Percentiles rank a stretch among this genome's conserved stretches.
These are phyloP conservation scores for Morpho helenor DNA, from an alignment of 2,888 invertebrate genomes.

Conservation along the genomic window DNA sequence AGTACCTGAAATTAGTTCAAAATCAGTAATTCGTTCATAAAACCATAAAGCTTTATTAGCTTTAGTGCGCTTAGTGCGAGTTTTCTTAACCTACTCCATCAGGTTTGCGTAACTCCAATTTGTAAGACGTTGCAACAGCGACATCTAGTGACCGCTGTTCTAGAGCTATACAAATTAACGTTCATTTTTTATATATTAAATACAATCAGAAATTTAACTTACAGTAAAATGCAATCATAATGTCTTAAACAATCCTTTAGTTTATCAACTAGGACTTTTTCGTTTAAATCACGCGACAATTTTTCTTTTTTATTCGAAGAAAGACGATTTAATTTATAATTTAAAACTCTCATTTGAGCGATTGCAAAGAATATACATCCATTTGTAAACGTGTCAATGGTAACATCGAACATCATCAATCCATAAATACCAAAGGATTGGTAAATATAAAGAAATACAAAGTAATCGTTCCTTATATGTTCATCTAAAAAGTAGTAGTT, in stretches of 20 bases:
- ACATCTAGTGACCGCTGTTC: too few relatives aligned
- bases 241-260: conserved; percentile 13
- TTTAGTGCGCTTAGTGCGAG: too few relatives aligned
- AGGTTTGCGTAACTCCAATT: too few relatives aligned
- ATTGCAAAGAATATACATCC: conserved; percentile 14
- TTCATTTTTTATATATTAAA: too few relatives aligned
- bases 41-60: too few relatives aligned
- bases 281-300: background rate
- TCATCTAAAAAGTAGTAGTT: conserved; percentile 18
- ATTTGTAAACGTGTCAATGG: conserved; percentile 9
- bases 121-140: too few relatives aligned
- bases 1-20: conserved; percentile 12
- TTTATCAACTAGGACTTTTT: conserved; percentile 6
- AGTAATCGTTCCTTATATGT: conserved; percentile 7
- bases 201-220: background rate
- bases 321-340: conserved; percentile 4
- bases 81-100: too few relatives aligned
- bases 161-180: too few relatives aligned
- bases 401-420: conserved; percentile 13
- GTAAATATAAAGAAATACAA: conserved; percentile 7
- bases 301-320: conserved; percentile 1
- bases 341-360: conserved; percentile 12
- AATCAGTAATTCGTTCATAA: too few relatives aligned
- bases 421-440: conserved; percentile 17
- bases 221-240: conserved; percentile 14